Conservation (phyloP, 2,113 vertebrate genomes). For the Anseranas semipalmata region DNA sequence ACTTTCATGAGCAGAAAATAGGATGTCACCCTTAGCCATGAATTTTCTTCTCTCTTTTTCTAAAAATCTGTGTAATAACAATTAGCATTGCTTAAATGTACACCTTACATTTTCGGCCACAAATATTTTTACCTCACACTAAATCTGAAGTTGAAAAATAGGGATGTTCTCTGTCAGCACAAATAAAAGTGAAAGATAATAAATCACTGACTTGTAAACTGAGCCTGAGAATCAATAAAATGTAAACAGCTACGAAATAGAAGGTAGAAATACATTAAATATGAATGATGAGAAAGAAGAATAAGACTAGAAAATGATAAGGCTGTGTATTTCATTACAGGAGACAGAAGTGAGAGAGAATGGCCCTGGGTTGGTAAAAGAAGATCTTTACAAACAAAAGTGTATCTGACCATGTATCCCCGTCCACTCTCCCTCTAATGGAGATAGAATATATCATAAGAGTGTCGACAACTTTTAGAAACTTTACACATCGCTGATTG, state of each 20-base stretch:
- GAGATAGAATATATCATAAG: not conserved
- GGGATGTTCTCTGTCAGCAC: not conserved
- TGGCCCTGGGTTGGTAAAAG: not conserved
- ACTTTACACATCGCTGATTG: constrained; percentile 27
- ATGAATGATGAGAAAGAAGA: constrained; percentile 25
- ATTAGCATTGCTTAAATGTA: not conserved
- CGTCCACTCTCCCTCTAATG: not conserved
- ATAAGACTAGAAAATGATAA: not conserved
- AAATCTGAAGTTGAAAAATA: constrained; percentile 6
- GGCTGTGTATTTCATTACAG: not conserved
- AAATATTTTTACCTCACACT: not conserved
- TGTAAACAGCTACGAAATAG: constrained; percentile 23
- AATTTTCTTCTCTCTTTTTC: not conserved
- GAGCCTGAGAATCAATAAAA: constrained; percentile 22
- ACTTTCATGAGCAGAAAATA: not conserved
- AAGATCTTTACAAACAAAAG: not conserved
- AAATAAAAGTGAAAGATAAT: constrained; percentile 35
- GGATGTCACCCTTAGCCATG: not conserved
- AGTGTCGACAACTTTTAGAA: constrained; percentile 30
- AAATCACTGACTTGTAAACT: constrained; percentile 39
- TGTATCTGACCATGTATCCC: not conserved
- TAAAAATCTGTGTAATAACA: not conserved
- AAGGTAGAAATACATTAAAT: constrained; percentile 48
- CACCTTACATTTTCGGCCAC: not conserved
- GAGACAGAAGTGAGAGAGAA: not conserved